Conservation (phyloP, 2,113 vertebrate species). For the Sinocyclocheilus anshuiensis region DNA sequence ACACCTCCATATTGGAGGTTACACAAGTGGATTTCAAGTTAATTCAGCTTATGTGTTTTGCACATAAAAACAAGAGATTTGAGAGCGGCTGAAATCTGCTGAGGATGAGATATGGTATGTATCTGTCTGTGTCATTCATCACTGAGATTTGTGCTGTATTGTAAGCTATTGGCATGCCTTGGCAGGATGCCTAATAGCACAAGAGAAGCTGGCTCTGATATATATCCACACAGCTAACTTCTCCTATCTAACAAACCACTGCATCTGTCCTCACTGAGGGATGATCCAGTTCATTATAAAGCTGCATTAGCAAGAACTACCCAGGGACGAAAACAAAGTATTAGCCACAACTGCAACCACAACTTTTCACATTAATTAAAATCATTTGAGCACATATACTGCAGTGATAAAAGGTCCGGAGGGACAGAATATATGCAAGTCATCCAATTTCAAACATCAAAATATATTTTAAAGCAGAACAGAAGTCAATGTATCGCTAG, state of each 20-base stretch:
- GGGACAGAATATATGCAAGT: conserved; percentile 17
- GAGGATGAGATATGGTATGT: conserved; percentile 34
- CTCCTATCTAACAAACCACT: conserved; percentile 49
- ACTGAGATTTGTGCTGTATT: conserved; percentile 61
- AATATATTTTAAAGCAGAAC: conserved; percentile 3
- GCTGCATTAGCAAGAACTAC: conserved; percentile 38
- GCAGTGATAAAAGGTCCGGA: background rate
- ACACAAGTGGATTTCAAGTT: conserved; percentile 46
- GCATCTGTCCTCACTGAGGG: conserved; percentile 45
- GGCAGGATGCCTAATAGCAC: conserved; percentile 51
- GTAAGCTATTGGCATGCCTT: conserved; percentile 60
- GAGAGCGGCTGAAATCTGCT: conserved; percentile 48
- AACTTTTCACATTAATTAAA: conserved; percentile 48
- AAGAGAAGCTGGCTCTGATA: conserved; percentile 48
- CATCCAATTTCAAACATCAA: background rate
- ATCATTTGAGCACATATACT: conserved; percentile 15
- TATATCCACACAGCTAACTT: conserved; percentile 52
- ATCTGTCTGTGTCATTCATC: conserved; percentile 66
- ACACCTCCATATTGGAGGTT: conserved; percentile 21
- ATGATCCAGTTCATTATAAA: conserved; percentile 48
- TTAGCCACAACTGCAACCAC: conserved; percentile 41
- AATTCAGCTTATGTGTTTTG: conserved; percentile 23
- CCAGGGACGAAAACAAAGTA: conserved; percentile 48
- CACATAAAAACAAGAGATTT: conserved; percentile 44
- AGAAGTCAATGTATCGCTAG: background rate